phyloP scores from a whole-genome alignment of 2,888 invertebrate species.

The Trachelus stipa region DNA sequence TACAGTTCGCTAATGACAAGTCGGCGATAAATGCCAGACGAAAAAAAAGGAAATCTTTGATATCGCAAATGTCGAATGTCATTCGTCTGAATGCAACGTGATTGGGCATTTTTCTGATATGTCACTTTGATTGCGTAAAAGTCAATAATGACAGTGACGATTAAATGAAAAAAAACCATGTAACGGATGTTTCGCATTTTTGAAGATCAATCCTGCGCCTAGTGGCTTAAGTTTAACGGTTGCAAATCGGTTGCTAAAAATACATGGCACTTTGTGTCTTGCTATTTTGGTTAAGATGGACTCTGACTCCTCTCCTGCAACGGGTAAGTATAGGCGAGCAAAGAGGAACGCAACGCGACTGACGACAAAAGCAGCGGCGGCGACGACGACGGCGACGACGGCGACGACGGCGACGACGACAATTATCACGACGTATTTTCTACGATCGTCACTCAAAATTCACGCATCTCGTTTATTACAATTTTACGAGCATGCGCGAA shows the following conservation, averaged over 20 bases:
- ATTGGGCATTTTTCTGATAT: not conserved
- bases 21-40: not conserved
- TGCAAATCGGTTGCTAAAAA: not conserved
- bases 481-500: not conserved
- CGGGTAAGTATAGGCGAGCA: not conserved
- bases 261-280: not conserved
- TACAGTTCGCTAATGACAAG: not conserved
- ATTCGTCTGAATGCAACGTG: not conserved
- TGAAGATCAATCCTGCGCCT: not conserved
- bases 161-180: not conserved
- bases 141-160: not conserved
- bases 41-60: not conserved
- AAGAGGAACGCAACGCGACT: not conserved
- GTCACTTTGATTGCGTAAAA: not conserved
- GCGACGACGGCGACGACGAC: no score
- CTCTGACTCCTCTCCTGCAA: not conserved
- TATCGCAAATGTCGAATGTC: not conserved
- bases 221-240: not conserved
- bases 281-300: not conserved
- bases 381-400: no score
- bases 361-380: not conserved
- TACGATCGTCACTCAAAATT: not conserved
- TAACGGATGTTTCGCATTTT: not conserved
- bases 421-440: not conserved
- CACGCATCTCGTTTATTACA: not conserved